Conservation (phyloP, 2,113 vertebrate species). For the Microcebus griseorufus region DNA sequence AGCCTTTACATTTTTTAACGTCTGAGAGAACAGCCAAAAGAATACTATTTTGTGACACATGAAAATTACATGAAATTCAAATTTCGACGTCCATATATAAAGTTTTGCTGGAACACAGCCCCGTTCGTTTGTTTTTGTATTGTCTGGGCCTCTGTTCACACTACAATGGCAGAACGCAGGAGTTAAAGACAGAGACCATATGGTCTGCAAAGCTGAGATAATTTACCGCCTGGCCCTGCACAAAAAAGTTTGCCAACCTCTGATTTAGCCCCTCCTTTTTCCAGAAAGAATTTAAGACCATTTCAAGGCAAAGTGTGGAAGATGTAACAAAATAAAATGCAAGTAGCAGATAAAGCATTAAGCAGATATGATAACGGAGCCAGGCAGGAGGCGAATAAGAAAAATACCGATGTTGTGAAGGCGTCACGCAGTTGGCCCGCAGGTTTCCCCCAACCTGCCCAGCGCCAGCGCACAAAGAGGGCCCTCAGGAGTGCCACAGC, state of each 20-base stretch:
- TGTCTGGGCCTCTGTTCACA: neutral
- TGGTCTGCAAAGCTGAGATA: neutral
- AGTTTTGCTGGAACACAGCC: neutral
- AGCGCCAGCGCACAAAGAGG: neutral
- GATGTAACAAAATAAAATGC: neutral
- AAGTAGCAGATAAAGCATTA: neutral
- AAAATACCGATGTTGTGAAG: neutral
- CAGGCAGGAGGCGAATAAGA: neutral
- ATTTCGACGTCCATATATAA: neutral
- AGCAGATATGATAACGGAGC: neutral
- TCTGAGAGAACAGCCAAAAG: neutral
- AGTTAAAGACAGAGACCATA: neutral
- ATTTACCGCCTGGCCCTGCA: neutral
- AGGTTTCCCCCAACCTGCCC: too few relatives aligned
- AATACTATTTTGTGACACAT: neutral
- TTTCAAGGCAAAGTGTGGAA: neutral
- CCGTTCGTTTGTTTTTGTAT: neutral
- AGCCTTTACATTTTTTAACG: neutral
- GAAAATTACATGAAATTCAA: neutral
- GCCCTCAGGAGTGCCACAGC: neutral
- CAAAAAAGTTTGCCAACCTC: neutral
- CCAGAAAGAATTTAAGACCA: neutral
- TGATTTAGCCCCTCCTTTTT: neutral
- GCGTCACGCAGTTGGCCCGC: accelerated
- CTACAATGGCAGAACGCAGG: neutral